A percentile compares a stretch with the other conserved stretches of the same genome.
Conservation (phyloP, 1,140 invertebrate genomes). For the Drosophila equinoxialis region DNA sequence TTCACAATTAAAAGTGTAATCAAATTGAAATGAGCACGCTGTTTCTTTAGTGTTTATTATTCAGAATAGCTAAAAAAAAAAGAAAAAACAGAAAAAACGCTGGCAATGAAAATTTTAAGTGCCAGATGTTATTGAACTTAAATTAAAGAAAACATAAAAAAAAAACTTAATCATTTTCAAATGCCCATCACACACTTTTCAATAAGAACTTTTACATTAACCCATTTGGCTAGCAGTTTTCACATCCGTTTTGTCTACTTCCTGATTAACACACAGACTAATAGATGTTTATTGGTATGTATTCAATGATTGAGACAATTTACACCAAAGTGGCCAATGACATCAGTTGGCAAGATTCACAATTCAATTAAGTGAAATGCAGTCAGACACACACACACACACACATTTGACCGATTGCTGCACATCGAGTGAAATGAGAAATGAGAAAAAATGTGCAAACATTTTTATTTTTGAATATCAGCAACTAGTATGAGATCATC, state of each 20-base stretch:
- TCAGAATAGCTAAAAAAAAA: neutral
- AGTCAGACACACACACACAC: neutral
- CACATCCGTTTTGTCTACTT: conserved; percentile 10
- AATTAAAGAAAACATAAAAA: neutral
- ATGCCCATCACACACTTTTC: too few relatives aligned
- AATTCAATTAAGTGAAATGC: conserved; percentile 18
- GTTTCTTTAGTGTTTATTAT: conserved; percentile 4
- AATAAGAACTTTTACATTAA: neutral
- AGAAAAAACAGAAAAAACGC: neutral
- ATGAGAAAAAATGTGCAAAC: neutral
- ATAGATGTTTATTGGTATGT: neutral
- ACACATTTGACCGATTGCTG: conserved; percentile 2
- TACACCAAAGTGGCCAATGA: conserved; percentile 48
- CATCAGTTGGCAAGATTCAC: conserved; percentile 33
- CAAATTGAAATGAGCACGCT: neutral
- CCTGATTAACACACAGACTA: neutral
- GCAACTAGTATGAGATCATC: neutral
- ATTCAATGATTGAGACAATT: conserved; percentile 19
- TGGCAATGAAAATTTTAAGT: conserved; percentile 1
- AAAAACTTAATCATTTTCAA: too few relatives aligned
- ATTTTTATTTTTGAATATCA: neutral
- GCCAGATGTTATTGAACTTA: neutral
- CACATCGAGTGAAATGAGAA: neutral
- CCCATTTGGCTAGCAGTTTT: neutral
- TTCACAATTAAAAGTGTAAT: conserved; percentile 1